These are phyloP conservation scores for Octopus sinensis DNA, from an alignment of 1,140 invertebrate genomes.

Conservation along the genomic window DNA sequence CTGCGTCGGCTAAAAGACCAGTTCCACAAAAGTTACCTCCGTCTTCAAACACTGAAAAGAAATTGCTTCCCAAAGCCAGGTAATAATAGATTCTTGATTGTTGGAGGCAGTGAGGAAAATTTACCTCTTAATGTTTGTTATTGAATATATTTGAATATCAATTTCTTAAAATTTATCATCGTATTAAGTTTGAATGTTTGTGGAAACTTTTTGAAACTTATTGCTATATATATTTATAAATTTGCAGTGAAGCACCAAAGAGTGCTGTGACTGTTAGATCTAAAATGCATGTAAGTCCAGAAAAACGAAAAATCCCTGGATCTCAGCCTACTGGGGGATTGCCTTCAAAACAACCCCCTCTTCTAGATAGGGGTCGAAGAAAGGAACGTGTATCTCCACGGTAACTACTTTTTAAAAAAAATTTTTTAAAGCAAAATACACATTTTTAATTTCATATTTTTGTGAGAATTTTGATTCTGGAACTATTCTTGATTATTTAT, in stretches of 20 bases:
- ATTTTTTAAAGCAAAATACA: background rate
- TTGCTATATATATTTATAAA: background rate
- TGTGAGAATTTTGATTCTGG: too few species aligned
- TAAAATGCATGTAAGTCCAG: constrained; percentile 11
- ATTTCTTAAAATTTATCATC: too few species aligned
- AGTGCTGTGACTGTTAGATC: constrained; percentile 11
- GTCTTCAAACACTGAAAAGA: background rate
- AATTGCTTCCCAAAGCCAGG: constrained; percentile 8
- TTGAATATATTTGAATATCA: too few species aligned
- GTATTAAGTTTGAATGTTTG: too few species aligned
- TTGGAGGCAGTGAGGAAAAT: too few species aligned
- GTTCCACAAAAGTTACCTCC: background rate
- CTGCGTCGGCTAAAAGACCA: background rate
- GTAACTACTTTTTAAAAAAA: background rate
- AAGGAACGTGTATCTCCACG: background rate
- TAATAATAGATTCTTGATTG: background rate
- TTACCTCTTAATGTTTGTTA: too few species aligned
- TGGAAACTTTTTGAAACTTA: too few species aligned
- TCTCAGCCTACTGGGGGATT: background rate
- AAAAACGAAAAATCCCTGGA: constrained; percentile 1
- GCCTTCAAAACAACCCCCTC: background rate
- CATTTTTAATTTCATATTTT: background rate
- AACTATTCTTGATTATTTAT: too few species aligned
- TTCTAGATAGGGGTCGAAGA: background rate
- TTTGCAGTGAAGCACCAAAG: constrained; percentile 9